Percentiles rank a stretch among this genome's conserved stretches.
Conservation (phyloP, 1,140 invertebrate species). For the Wasmannia auropunctata region DNA sequence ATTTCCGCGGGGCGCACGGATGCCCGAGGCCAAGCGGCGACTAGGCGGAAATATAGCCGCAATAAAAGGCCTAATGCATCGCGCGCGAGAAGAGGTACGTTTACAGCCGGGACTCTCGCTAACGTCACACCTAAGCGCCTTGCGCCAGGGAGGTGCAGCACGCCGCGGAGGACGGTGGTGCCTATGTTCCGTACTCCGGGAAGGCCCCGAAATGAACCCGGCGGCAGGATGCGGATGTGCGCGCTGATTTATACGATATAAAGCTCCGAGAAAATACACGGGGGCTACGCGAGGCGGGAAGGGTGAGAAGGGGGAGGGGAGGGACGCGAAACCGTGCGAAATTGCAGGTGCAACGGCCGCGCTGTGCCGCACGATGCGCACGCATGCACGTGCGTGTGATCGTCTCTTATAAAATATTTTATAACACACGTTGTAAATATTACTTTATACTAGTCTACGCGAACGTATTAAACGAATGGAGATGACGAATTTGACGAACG, state of each 20-base stretch:
- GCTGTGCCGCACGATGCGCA: background rate
- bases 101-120: constrained; percentile 33
- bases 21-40: constrained; percentile 4
- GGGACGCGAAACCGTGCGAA: constrained; percentile 34
- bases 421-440: background rate
- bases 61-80: constrained; percentile 60
- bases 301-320: too few relatives aligned
- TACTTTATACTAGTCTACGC: background rate
- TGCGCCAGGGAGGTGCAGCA: constrained; percentile 32
- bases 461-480: background rate
- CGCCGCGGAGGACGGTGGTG: background rate
- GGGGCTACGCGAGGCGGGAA: background rate
- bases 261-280: constrained; percentile 29
- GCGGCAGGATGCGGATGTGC: constrained; percentile 28
- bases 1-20: constrained; percentile 6
- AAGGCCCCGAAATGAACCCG: constrained; percentile 33
- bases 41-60: constrained; percentile 51
- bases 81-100: constrained; percentile 5
- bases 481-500: background rate
- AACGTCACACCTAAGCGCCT: constrained; percentile 43
- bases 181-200: background rate
- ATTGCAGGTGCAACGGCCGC: constrained; percentile 43
- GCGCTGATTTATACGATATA: constrained; percentile 57
- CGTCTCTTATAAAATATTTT: background rate
- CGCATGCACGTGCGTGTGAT: constrained; percentile 30